phyloP scores from a whole-genome alignment of 2,797 vertebrate genomes.

The Enteromius radiatus region DNA sequence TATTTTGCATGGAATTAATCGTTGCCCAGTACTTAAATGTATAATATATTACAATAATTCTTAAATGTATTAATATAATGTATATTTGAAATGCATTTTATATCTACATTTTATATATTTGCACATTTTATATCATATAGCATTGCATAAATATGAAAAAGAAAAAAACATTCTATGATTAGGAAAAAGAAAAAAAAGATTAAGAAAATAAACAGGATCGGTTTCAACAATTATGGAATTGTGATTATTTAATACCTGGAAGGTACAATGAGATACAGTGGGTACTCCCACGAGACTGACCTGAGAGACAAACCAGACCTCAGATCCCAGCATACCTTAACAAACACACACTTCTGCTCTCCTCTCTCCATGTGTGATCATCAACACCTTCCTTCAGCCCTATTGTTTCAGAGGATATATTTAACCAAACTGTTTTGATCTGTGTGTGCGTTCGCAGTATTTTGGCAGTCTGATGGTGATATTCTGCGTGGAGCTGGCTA shows the following conservation, averaged over 20 bases:
- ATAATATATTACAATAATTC: no score
- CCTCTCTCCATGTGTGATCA: neutral
- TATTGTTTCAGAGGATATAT: slow-evolving; percentile 41
- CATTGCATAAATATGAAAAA: no score
- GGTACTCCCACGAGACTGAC: neutral
- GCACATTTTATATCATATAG: no score
- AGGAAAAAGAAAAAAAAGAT: neutral
- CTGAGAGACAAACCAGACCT: slow-evolving; percentile 22
- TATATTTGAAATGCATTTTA: no score
- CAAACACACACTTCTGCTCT: neutral
- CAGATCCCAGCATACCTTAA: neutral
- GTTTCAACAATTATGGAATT: neutral
- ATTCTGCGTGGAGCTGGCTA: slow-evolving; percentile 94
- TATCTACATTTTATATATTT: no score
- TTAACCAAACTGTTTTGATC: neutral
- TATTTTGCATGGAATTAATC: no score
- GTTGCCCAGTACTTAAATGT: no score
- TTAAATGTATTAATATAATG: no score
- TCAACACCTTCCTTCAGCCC: slow-evolving; percentile 12
- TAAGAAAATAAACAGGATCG: neutral
- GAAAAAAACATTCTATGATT: neutral
- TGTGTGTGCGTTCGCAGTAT: slow-evolving; percentile 79
- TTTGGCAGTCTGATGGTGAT: slow-evolving; percentile 94
- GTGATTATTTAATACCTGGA: neutral
- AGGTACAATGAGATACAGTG: neutral